A percentile compares a stretch with the other conserved stretches of the same genome.
Conservation (phyloP, 92 coral and sea anemone genomes). For the Zoanthus solanderi region DNA sequence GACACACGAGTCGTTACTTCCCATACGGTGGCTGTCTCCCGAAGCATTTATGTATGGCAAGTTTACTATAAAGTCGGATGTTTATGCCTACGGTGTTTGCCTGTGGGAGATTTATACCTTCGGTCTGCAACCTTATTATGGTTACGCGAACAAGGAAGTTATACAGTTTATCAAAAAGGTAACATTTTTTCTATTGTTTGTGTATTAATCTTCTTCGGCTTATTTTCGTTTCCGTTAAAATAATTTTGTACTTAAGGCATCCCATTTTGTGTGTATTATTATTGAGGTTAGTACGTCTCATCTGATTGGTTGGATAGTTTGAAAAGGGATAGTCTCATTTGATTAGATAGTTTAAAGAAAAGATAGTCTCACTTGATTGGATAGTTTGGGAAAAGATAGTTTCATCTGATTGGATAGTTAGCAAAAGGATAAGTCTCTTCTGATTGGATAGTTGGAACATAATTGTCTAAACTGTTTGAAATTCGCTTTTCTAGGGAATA, state of each 20-base stretch:
- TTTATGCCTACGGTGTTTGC: slow-evolving; percentile 92
- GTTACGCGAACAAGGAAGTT: slow-evolving; percentile 96
- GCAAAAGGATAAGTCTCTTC: too few relatives aligned
- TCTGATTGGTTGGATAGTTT: too few relatives aligned
- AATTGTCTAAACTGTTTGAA: not conserved
- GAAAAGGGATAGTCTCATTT: too few relatives aligned
- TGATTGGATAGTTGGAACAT: not conserved
- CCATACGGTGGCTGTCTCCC: slow-evolving; percentile 97
- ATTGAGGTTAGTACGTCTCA: too few relatives aligned
- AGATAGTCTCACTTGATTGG: too few relatives aligned
- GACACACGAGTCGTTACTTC: slow-evolving; percentile 91
- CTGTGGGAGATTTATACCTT: slow-evolving; percentile 97
- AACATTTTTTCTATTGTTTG: not conserved
- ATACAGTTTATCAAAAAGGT: slow-evolving; percentile 93
- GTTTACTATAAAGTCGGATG: slow-evolving; percentile 94
- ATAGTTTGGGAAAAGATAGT: too few relatives aligned
- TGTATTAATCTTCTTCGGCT: not conserved
- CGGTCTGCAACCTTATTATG: slow-evolving; percentile 97
- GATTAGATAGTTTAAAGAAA: too few relatives aligned
- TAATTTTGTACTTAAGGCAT: too few relatives aligned
- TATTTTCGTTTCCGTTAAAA: not conserved
- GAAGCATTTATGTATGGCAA: slow-evolving; percentile 98
- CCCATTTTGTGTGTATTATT: too few relatives aligned
- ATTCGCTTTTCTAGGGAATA: slow-evolving; percentile 67
- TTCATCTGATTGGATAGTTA: too few relatives aligned